Percentiles rank a stretch among this genome's conserved stretches.
Conservation (phyloP, 64 coral and sea anemone genomes). For the Pocillopora damicornis region DNA sequence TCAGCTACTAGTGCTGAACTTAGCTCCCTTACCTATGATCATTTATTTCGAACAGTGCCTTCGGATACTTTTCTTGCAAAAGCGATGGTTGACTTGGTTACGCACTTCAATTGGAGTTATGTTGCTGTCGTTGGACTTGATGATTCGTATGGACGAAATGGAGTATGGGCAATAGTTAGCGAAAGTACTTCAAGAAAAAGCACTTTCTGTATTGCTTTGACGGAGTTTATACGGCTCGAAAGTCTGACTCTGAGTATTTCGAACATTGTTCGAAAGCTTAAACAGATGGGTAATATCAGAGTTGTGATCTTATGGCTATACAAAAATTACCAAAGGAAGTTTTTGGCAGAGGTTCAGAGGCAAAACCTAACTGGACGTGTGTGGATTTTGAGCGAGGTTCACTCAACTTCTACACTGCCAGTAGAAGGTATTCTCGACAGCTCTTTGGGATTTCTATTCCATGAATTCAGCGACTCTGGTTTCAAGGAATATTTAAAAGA, state of each 20-base stretch:
- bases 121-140: slow-evolving; percentile 59
- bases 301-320: slow-evolving; percentile 27
- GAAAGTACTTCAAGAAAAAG: neutral
- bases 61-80: slow-evolving; percentile 16
- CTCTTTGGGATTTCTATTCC: neutral
- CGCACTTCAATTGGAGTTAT: slow-evolving; percentile 53
- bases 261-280: slow-evolving; percentile 4
- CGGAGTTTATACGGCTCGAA: slow-evolving; percentile 1
- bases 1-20: slow-evolving; percentile 18
- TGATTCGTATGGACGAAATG: slow-evolving; percentile 63
- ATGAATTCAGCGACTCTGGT: neutral
- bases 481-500: neutral
- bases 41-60: slow-evolving; percentile 18
- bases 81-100: slow-evolving; percentile 26
- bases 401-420: neutral
- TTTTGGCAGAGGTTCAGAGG: neutral
- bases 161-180: slow-evolving; percentile 9
- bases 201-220: slow-evolving; percentile 34
- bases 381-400: slow-evolving; percentile 12
- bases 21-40: neutral
- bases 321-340: neutral
- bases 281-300: neutral
- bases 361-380: slow-evolving; percentile 17
- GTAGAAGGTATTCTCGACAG: neutral
- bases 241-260: neutral